A percentile compares a stretch with the other conserved stretches of the same genome.
These are phyloP conservation scores for Cephus nigrinus DNA, from an alignment of 2,888 invertebrate species.

Conservation along the genomic window DNA sequence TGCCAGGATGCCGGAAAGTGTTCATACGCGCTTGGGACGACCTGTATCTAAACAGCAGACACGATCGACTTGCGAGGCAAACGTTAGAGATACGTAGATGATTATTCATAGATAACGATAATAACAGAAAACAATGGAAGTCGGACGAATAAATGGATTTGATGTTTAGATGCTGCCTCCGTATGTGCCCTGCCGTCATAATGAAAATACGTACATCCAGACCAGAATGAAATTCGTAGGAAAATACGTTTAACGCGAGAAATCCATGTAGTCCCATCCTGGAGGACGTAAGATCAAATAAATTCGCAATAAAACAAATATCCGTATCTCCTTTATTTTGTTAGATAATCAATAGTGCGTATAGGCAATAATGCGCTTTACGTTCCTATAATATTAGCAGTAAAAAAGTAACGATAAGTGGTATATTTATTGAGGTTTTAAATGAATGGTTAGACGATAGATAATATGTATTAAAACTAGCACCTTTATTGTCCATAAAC, in stretches of 20 bases:
- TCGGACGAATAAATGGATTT: constrained; percentile 54
- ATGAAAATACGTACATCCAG: constrained; percentile 23
- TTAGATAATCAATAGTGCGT: neutral
- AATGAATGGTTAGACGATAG: neutral
- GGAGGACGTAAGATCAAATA: constrained; percentile 40
- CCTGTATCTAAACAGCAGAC: neutral
- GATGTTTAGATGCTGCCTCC: constrained; percentile 55
- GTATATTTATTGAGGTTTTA: neutral
- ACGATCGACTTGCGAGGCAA: neutral
- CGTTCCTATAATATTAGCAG: neutral
- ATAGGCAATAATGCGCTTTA: neutral
- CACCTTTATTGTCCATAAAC: constrained; percentile 28
- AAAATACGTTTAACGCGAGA: constrained; percentile 7
- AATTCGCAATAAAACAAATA: constrained; percentile 44
- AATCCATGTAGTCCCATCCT: constrained; percentile 36
- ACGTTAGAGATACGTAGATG: neutral
- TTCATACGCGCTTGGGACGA: constrained; percentile 34
- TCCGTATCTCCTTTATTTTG: neutral
- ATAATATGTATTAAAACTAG: constrained; percentile 21
- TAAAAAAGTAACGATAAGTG: neutral
- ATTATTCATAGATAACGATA: constrained; percentile 21
- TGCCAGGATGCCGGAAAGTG: constrained; percentile 38
- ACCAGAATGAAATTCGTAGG: neutral
- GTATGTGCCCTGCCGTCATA: constrained; percentile 42
- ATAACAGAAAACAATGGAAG: constrained; percentile 28